Conservation (phyloP, 2,797 vertebrate genomes). For the Cheracebus regulus region DNA sequence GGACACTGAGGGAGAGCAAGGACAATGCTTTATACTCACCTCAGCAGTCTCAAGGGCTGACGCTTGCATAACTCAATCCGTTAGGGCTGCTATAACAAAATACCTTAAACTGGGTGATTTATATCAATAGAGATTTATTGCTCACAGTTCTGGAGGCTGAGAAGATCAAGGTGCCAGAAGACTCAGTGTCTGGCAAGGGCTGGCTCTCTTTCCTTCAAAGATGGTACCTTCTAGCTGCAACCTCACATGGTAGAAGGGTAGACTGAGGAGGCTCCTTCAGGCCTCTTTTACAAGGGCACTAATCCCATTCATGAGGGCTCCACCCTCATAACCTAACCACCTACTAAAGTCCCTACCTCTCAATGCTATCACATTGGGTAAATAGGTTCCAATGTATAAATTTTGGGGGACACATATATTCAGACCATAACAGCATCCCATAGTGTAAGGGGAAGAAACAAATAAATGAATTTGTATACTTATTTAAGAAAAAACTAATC, state of each 20-base stretch:
- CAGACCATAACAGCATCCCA: not conserved
- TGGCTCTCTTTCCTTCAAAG: not conserved
- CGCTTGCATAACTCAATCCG: not conserved
- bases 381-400: not conserved
- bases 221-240: no score
- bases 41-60: not conserved
- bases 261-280: not conserved
- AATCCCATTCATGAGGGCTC: not conserved
- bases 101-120: not conserved
- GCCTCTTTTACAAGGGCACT: not conserved
- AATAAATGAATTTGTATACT: not conserved
- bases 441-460: not conserved
- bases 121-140: not conserved
- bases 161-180: not conserved
- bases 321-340: not conserved
- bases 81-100: not conserved
- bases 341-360: not conserved
- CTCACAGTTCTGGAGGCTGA: not conserved
- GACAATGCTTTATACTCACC: not conserved
- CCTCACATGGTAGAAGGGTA: not conserved
- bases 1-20: no score
- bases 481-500: not conserved
- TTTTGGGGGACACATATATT: not conserved
- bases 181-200: not conserved
- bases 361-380: not conserved